Conservation (phyloP, 2,113 vertebrate species). For the Pholis gunnellus region DNA sequence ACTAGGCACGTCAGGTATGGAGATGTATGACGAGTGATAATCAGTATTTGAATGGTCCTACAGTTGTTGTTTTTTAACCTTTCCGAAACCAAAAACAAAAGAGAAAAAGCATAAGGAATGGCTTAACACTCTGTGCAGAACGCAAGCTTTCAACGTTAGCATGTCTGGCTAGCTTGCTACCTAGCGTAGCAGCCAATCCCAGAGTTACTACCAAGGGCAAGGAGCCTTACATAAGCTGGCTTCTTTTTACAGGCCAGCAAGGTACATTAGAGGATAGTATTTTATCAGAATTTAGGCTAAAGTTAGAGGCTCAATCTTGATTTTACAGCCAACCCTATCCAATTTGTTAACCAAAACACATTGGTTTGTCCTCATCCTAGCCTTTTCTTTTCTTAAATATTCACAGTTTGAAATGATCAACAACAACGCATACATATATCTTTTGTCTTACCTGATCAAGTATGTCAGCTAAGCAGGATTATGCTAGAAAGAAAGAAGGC, state of each 20-base stretch:
- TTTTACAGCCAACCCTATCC: neutral
- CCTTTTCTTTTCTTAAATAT: neutral
- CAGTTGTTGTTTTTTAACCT: neutral
- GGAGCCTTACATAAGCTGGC: neutral
- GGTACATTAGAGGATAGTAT: neutral
- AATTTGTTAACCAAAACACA: neutral
- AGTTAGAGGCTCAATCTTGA: neutral
- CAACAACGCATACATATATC: neutral
- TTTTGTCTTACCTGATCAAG: neutral
- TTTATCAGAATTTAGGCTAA: neutral
- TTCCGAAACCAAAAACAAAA: neutral
- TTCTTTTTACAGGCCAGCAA: neutral
- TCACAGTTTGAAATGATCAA: neutral
- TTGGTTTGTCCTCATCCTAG: neutral
- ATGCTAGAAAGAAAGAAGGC: neutral
- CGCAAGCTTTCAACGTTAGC: neutral
- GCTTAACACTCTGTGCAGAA: constrained; percentile 10
- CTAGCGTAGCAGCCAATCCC: neutral
- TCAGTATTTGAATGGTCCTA: neutral
- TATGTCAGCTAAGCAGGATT: neutral
- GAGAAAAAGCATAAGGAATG: neutral
- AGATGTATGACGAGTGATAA: neutral
- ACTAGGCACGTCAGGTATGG: neutral
- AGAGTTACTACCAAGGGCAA: neutral
- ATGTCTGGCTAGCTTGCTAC: neutral